Conservation (phyloP, 2,888 invertebrate species). For the Lasioglossum lativentre region DNA sequence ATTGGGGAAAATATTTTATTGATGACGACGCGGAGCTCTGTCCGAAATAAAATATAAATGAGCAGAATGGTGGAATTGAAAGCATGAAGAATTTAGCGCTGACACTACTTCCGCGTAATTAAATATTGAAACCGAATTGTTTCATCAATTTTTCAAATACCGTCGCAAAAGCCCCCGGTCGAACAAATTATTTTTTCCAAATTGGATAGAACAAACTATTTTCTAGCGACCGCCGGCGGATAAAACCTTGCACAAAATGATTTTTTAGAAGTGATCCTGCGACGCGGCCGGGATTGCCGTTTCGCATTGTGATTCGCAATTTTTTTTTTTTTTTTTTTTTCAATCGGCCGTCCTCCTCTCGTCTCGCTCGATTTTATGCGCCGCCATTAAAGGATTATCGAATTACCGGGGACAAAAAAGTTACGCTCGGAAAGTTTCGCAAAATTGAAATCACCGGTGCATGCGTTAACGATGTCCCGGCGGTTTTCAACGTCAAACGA, state of each 20-base stretch:
- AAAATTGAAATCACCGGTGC: slow-evolving; percentile 59
- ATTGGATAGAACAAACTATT: neutral
- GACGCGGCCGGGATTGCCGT: neutral
- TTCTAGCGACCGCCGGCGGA: neutral
- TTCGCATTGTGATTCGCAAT: neutral
- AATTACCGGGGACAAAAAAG: slow-evolving; percentile 53
- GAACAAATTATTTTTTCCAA: neutral
- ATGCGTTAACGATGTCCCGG: slow-evolving; percentile 41
- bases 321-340: neutral
- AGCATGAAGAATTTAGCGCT: neutral
- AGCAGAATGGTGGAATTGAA: neutral
- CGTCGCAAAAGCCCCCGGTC: neutral
- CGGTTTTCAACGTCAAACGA: slow-evolving; percentile 64
- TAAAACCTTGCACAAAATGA: neutral
- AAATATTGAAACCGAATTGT: neutral
- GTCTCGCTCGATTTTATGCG: slow-evolving; percentile 47
- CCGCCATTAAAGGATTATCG: slow-evolving; percentile 47
- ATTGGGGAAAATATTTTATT: no score
- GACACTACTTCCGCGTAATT: neutral
- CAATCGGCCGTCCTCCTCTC: neutral
- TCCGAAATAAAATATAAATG: no score
- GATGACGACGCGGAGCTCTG: neutral
- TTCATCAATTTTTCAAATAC: neutral
- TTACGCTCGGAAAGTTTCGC: slow-evolving; percentile 41
- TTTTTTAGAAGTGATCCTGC: neutral